These are phyloP conservation scores for Parazoanthus atlanticus DNA, from an alignment of 92 coral and sea anemone genomes.

Conservation along the genomic window DNA sequence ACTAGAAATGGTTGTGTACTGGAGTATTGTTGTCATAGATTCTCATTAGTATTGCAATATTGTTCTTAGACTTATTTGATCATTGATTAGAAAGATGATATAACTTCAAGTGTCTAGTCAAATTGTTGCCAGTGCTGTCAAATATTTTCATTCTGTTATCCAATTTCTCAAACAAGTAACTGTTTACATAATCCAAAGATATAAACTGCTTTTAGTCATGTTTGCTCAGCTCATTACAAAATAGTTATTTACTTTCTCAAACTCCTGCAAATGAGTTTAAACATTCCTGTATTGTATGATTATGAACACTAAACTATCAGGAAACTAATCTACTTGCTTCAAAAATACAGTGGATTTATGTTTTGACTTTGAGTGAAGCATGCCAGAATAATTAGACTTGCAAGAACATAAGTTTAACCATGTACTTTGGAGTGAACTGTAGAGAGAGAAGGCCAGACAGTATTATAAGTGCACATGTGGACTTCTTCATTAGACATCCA, in stretches of 20 bases:
- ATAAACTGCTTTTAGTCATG: too few species aligned
- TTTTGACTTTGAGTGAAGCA: background rate
- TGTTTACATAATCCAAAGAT: too few species aligned
- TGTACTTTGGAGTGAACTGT: background rate
- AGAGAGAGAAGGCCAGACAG: background rate
- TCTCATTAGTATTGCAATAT: background rate
- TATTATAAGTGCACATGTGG: too few species aligned
- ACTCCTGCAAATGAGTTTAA: background rate
- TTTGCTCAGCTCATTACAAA: too few species aligned
- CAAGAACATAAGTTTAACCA: too few species aligned
- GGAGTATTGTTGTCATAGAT: background rate
- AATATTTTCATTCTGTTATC: too few species aligned
- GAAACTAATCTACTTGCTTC: background rate
- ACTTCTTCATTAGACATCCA: too few species aligned
- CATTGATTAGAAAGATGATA: background rate
- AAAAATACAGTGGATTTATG: background rate
- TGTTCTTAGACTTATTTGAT: background rate
- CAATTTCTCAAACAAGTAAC: too few species aligned
- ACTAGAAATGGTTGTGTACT: background rate
- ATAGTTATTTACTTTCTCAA: background rate
- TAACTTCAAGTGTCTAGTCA: background rate
- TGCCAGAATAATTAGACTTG: background rate
- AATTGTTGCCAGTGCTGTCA: background rate
- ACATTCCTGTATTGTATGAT: too few species aligned
- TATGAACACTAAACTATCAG: background rate